Percentiles rank a stretch among this genome's conserved stretches.
Evolutionary conservation across 2,888 invertebrate species (phyloP).

Genomic region (Adelognathus sp.): DNA sequence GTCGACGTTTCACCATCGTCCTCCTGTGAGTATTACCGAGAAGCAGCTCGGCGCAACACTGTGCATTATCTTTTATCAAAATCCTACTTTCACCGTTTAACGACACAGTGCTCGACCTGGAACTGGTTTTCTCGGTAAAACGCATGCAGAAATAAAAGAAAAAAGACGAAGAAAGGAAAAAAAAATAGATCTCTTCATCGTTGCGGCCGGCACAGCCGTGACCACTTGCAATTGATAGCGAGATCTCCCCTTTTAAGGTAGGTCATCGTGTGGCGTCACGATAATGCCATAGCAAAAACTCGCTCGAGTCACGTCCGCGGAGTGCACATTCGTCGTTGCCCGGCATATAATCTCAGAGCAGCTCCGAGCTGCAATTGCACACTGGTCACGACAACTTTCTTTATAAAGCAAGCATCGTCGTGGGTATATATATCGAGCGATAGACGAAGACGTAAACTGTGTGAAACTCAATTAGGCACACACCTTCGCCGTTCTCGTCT

Average conservation of each 20-base stretch:
- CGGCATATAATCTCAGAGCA: slow-evolving; percentile 42
- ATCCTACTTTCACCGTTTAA: slow-evolving; percentile 76
- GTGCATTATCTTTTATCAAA: slow-evolving; percentile 67
- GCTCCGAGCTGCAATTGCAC: not conserved
- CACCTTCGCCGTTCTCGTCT: slow-evolving; percentile 26
- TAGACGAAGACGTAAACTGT: not conserved
- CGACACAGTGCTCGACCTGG: slow-evolving; percentile 60
- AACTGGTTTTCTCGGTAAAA: slow-evolving; percentile 54
- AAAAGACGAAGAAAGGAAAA: not conserved
- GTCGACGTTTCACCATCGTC: not conserved
- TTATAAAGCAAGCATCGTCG: slow-evolving; percentile 45
- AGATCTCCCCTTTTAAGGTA: slow-evolving; percentile 58
- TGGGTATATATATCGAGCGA: slow-evolving; percentile 33
- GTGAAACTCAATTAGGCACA: slow-evolving; percentile 6
- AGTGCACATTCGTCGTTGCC: slow-evolving; percentile 25
- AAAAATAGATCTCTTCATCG: slow-evolving; percentile 18
- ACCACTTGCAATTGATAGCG: slow-evolving; percentile 61
- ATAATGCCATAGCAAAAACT: slow-evolving; percentile 22
- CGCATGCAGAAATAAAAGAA: not conserved
- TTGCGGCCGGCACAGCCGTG: slow-evolving; percentile 25
- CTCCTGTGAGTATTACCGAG: not conserved
- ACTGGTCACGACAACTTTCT: slow-evolving; percentile 57
- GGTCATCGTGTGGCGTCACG: slow-evolving; percentile 54
- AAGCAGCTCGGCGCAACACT: not conserved
- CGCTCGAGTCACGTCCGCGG: not conserved